These are phyloP conservation scores for Acyrthosiphon pisum DNA, from an alignment of 1,140 invertebrate genomes.

Conservation along the genomic window DNA sequence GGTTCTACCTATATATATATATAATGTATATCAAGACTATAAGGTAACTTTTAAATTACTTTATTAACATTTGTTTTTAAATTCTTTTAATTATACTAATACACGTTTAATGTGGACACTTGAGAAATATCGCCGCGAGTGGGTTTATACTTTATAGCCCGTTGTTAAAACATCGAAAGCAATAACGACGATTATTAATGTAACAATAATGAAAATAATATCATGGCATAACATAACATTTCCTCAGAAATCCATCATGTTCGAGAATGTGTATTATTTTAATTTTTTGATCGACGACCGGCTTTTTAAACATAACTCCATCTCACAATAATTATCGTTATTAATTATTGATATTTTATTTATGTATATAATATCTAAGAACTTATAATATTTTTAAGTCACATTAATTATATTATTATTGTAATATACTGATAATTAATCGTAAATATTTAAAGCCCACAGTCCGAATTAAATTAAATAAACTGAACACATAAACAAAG, in stretches of 20 bases:
- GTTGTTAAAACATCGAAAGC: not conserved
- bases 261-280: not conserved
- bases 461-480: not conserved
- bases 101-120: not conserved
- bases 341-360: not conserved
- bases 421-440: not conserved
- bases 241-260: not conserved
- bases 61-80: conserved; percentile 19
- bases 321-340: not conserved
- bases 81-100: not conserved
- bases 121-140: not conserved
- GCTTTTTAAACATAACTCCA: not conserved
- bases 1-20: not conserved
- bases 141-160: not conserved
- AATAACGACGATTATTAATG: not conserved
- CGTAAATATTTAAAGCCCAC: not conserved
- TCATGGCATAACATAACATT: not conserved
- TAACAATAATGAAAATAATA: not conserved
- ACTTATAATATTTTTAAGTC: not conserved
- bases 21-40: not conserved
- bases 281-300: not conserved
- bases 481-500: not conserved
- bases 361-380: not conserved
- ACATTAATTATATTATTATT: not conserved
- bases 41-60: conserved; percentile 10